Evolutionary conservation across 2,797 vertebrate species (phyloP).

Genomic region (Anas georgica): DNA sequence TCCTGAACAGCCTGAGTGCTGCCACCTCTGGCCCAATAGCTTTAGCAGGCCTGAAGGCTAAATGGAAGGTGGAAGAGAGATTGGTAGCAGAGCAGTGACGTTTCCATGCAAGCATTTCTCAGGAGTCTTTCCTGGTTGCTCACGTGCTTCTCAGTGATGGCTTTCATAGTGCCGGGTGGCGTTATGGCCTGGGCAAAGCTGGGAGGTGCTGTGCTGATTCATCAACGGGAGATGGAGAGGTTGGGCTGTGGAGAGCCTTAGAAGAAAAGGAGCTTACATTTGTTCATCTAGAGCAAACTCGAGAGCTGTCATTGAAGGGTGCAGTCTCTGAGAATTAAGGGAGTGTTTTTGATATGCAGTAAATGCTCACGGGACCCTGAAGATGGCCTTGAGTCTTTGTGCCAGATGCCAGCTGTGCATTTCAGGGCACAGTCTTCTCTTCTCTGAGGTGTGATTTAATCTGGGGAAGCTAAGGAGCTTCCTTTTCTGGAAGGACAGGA

Average conservation of each 20-base stretch:
- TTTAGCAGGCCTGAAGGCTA: background rate
- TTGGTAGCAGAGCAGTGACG: background rate
- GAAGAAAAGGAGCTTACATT: background rate
- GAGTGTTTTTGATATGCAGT: background rate
- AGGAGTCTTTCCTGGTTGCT: background rate
- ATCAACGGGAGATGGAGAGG: background rate
- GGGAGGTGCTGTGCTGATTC: background rate
- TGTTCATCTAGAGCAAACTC: background rate
- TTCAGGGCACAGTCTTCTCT: background rate
- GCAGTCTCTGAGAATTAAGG: background rate
- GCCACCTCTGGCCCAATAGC: background rate
- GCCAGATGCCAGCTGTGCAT: background rate
- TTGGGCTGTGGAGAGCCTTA: background rate
- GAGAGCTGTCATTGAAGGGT: background rate
- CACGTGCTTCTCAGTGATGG: accelerated
- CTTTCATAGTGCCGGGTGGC: background rate
- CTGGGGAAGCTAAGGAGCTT: background rate
- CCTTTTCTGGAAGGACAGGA: background rate
- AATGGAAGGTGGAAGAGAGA: background rate
- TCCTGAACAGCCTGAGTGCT: accelerated
- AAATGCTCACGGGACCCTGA: background rate
- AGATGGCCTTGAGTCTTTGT: background rate
- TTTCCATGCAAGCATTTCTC: background rate
- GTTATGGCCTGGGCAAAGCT: background rate
- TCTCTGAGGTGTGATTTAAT: background rate